Percentiles rank a stretch among this genome's conserved stretches.
phyloP scores from a whole-genome alignment of 2,888 invertebrate species.

The Drosophila birchii region DNA sequence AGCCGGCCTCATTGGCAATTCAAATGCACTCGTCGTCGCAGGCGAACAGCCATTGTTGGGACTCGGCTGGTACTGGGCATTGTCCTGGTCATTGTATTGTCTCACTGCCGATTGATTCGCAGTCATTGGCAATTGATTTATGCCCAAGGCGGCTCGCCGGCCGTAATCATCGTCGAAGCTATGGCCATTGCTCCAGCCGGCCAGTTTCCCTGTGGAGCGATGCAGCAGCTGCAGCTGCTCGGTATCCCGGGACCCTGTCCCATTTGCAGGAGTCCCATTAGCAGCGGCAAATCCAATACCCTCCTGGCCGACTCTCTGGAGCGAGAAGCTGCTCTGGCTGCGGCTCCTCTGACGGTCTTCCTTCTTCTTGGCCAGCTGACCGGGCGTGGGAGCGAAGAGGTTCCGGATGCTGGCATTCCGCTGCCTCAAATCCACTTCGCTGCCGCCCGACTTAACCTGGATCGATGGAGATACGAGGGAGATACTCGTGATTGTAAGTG shows the following conservation, averaged over 20 bases:
- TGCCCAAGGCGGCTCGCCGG: slow-evolving; percentile 52
- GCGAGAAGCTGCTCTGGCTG: slow-evolving; percentile 70
- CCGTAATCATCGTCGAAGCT: slow-evolving; percentile 47
- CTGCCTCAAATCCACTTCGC: slow-evolving; percentile 63
- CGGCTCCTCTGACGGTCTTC: slow-evolving; percentile 68
- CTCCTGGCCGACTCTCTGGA: slow-evolving; percentile 51
- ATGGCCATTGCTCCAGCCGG: slow-evolving; percentile 50
- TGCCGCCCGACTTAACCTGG: slow-evolving; percentile 72
- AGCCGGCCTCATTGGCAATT: slow-evolving; percentile 55
- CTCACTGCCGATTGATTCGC: slow-evolving; percentile 75
- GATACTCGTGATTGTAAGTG: slow-evolving; percentile 62
- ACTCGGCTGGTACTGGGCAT: slow-evolving; percentile 17
- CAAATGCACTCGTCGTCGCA: slow-evolving; percentile 59
- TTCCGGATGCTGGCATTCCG: slow-evolving; percentile 81
- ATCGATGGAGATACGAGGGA: slow-evolving; percentile 51
- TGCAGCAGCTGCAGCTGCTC: slow-evolving; percentile 37
- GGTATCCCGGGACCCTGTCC: slow-evolving; percentile 3
- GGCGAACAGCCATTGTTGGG: slow-evolving; percentile 64
- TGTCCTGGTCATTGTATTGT: slow-evolving; percentile 64
- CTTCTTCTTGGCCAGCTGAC: slow-evolving; percentile 57
- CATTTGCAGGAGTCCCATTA: slow-evolving; percentile 7
- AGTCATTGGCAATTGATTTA: slow-evolving; percentile 75
- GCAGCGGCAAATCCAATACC: slow-evolving; percentile 18
- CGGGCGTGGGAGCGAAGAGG: slow-evolving; percentile 73
- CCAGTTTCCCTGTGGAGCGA: slow-evolving; percentile 71